A percentile compares a stretch with the other conserved stretches of the same genome.
Evolutionary conservation across 1,140 invertebrate genomes (phyloP).

Genomic region (Trypoxylus dichotomus): DNA sequence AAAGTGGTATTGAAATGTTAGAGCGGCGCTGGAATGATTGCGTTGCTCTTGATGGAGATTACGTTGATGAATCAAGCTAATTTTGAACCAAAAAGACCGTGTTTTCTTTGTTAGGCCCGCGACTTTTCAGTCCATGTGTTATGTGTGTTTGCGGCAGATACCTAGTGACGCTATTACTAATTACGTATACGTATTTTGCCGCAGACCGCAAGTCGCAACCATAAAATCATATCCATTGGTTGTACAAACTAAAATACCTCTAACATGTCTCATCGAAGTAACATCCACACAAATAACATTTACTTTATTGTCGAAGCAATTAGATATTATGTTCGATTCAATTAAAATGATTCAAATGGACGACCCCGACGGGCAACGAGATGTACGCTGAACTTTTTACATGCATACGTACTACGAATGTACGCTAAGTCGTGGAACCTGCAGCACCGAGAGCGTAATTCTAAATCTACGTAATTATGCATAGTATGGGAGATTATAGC

Average conservation of each 20-base stretch:
- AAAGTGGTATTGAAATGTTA: too few relatives aligned
- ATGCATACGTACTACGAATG: background rate
- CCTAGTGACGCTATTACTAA: too few relatives aligned
- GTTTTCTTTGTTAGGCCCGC: too few relatives aligned
- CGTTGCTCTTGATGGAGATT: too few relatives aligned
- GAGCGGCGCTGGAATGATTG: too few relatives aligned
- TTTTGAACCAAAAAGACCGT: too few relatives aligned
- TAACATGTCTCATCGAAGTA: background rate
- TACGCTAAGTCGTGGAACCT: background rate
- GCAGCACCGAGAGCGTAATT: background rate
- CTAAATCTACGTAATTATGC: conserved; percentile 18
- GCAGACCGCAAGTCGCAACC: background rate
- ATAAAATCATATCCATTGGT: background rate
- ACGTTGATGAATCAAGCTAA: too few relatives aligned
- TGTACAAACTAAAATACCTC: background rate
- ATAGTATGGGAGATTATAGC: conserved; percentile 9
- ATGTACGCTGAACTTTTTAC: background rate
- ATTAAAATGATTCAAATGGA: conserved; percentile 15
- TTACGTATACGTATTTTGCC: background rate
- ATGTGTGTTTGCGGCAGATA: too few relatives aligned
- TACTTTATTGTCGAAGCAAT: conserved; percentile 3
- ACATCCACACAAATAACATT: background rate
- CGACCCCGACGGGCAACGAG: background rate
- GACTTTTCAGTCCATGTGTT: too few relatives aligned
- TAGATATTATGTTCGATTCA: conserved; percentile 16